These are phyloP conservation scores for Centropus bengalensis DNA, from an alignment of 2,113 vertebrate genomes.

Conservation along the genomic window DNA sequence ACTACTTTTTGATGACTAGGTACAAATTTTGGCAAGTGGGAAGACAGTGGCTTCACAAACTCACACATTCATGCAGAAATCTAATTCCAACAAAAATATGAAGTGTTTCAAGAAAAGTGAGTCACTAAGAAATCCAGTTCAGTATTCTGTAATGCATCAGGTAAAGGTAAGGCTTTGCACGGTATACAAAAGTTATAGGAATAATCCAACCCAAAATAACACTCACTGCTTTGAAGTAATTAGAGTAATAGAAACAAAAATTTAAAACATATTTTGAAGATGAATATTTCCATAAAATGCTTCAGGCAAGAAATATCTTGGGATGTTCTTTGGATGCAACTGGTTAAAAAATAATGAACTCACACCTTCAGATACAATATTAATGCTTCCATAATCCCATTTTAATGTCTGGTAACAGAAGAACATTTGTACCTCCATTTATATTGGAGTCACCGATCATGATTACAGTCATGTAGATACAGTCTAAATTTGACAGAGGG, in stretches of 20 bases:
- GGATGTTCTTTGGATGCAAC: not conserved
- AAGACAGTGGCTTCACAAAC: not conserved
- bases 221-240: not conserved
- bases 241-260: not conserved
- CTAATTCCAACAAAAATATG: not conserved
- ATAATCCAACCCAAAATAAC: not conserved
- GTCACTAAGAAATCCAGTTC: not conserved
- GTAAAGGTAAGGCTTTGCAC: not conserved
- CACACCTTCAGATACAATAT: not conserved
- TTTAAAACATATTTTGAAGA: not conserved
- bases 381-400: slow-evolving; percentile 1
- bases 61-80: not conserved
- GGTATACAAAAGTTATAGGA: not conserved
- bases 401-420: not conserved
- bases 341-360: not conserved
- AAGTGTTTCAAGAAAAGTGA: not conserved
- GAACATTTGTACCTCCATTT: not conserved
- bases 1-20: not conserved
- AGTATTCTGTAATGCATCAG: not conserved
- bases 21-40: not conserved
- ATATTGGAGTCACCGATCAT: slow-evolving; percentile 27
- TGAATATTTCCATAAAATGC: not conserved
- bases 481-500: not conserved
- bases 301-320: not conserved
- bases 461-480: not conserved